Percentiles rank a stretch among this genome's conserved stretches.
Evolutionary conservation across 2,888 invertebrate genomes (phyloP).

Genomic region (Pomacea canaliculata): DNA sequence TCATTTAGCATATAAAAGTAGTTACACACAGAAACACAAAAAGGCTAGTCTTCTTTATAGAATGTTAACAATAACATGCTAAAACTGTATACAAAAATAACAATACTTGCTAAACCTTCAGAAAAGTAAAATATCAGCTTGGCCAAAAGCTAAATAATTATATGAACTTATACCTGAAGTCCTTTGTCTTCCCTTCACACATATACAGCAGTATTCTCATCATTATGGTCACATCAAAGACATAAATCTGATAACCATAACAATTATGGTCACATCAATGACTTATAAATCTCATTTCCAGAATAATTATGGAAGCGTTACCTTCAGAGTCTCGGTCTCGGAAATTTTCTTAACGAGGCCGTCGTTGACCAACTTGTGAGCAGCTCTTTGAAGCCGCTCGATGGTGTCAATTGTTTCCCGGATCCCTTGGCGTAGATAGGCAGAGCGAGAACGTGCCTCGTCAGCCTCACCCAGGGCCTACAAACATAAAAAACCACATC

Average conservation of each 20-base stretch:
- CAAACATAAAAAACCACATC: too few relatives aligned
- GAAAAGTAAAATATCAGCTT: too few relatives aligned
- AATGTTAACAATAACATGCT: neutral
- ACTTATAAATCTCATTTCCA: too few relatives aligned
- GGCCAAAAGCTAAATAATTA: too few relatives aligned
- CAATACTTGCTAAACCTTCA: neutral
- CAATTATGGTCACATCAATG: too few relatives aligned
- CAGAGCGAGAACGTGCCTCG: conserved; percentile 55
- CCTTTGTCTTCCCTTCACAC: too few relatives aligned
- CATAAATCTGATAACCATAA: too few relatives aligned
- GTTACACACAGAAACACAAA: neutral
- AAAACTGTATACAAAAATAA: neutral
- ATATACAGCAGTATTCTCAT: too few relatives aligned
- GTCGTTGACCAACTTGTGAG: conserved; percentile 67
- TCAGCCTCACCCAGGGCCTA: conserved; percentile 55
- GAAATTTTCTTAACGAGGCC: conserved; percentile 66
- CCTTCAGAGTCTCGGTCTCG: conserved; percentile 67
- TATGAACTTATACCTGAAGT: too few relatives aligned
- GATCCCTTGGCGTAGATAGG: conserved; percentile 59
- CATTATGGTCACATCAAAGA: too few relatives aligned
- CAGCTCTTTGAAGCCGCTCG: conserved; percentile 61
- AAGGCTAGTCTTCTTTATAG: neutral
- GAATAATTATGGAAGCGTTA: conserved; percentile 26
- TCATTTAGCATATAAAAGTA: neutral
- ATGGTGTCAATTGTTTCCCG: conserved; percentile 57